Percentiles rank a stretch among this genome's conserved stretches.
Evolutionary conservation across 2,113 vertebrate genomes (phyloP).

Genomic region (Serinus canaria): DNA sequence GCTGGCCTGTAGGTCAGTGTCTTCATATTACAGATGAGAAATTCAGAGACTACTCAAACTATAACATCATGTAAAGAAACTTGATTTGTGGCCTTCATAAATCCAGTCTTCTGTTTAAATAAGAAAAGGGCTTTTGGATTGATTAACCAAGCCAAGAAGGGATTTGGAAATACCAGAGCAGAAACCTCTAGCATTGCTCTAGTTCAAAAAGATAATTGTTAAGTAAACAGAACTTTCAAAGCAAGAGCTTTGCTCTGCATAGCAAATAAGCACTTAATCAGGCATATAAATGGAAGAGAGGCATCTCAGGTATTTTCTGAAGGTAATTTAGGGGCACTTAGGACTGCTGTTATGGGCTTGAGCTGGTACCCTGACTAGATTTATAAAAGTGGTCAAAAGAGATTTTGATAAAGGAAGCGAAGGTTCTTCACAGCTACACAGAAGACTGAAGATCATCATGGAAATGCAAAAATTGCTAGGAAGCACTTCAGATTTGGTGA

Average conservation of each 20-base stretch:
- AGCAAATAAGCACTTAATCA: slow-evolving; percentile 53
- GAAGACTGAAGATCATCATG: neutral
- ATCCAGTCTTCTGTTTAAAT: slow-evolving; percentile 13
- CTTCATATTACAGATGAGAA: neutral
- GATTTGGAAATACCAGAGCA: slow-evolving; percentile 41
- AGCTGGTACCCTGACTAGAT: neutral
- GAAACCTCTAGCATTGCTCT: slow-evolving; percentile 22
- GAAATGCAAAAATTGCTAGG: neutral
- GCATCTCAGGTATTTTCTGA: slow-evolving; percentile 61
- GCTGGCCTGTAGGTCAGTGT: neutral
- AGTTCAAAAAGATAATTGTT: slow-evolving; percentile 50
- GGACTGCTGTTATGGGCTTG: neutral
- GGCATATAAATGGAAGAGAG: slow-evolving; percentile 42
- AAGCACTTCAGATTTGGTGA: neutral
- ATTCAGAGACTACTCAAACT: neutral
- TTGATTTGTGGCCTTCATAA: slow-evolving; percentile 25
- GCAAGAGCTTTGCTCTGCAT: slow-evolving; percentile 35
- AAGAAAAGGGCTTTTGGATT: neutral
- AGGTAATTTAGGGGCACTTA: slow-evolving; percentile 35
- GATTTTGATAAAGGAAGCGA: neutral
- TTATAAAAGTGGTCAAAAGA: neutral
- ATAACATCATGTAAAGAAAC: neutral
- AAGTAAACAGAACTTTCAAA: slow-evolving; percentile 52
- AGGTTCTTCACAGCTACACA: neutral
- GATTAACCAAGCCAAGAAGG: neutral